Percentiles rank a stretch among this genome's conserved stretches.
Conservation (phyloP, 1,140 invertebrate species). For the Cryptotermes secundus region DNA sequence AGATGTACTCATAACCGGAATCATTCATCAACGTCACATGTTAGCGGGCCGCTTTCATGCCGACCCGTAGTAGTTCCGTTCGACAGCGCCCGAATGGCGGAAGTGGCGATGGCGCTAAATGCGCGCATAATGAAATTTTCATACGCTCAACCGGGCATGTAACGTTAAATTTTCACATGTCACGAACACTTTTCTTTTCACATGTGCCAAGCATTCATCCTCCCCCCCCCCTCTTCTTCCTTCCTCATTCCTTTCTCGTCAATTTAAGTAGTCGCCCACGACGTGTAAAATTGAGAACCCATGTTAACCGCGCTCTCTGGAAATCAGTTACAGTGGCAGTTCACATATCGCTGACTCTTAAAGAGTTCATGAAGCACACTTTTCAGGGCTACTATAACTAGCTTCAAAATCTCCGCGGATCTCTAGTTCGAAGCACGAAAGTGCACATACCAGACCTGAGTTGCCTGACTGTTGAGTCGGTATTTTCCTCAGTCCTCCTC, state of each 20-base stretch:
- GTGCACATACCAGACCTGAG: too few species aligned
- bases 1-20: not conserved
- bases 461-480: too few species aligned
- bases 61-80: not conserved
- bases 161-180: not conserved
- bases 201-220: not conserved
- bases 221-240: not conserved
- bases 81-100: not conserved
- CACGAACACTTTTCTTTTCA: not conserved
- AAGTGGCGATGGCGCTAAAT: not conserved
- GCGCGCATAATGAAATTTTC: not conserved
- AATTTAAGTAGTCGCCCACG: not conserved
- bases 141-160: not conserved
- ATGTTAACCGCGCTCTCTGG: not conserved
- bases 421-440: too few species aligned
- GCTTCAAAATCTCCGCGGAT: too few species aligned
- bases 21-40: not conserved
- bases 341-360: not conserved
- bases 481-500: too few species aligned
- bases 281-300: conserved; percentile 16
- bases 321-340: not conserved
- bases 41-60: not conserved
- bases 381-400: too few species aligned
- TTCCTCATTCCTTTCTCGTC: not conserved
- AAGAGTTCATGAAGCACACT: not conserved